phyloP scores from a whole-genome alignment of 2,113 vertebrate species.

The Aptenodytes patagonicus region DNA sequence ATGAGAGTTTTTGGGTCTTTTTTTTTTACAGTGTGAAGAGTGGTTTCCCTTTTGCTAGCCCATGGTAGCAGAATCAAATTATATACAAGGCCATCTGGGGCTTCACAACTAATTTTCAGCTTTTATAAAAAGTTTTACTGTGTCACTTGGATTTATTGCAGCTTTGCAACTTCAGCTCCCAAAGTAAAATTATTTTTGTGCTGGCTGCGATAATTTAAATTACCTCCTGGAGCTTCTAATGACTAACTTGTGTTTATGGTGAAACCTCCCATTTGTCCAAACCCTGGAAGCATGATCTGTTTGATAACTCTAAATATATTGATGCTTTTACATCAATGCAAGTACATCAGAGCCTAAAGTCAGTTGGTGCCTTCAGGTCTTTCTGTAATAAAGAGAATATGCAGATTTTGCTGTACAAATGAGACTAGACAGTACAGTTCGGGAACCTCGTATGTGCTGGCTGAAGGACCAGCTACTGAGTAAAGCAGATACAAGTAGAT shows the following conservation, averaged over 20 bases:
- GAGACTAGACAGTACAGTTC: not conserved
- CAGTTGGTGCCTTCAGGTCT: not conserved
- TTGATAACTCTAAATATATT: not conserved
- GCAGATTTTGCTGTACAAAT: not conserved
- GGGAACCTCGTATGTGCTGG: not conserved
- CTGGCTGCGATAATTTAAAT: not conserved
- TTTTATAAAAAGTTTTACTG: not conserved
- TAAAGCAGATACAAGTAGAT: not conserved
- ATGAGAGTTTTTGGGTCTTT: not conserved
- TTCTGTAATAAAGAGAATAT: not conserved
- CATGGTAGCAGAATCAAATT: not conserved
- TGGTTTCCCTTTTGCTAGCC: not conserved
- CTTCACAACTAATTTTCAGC: conserved; percentile 12
- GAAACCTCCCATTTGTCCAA: not conserved
- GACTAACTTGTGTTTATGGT: not conserved
- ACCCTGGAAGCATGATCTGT: not conserved
- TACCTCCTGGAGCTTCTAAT: not conserved
- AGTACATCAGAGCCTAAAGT: not conserved
- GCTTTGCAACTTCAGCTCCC: not conserved
- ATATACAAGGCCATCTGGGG: not conserved
- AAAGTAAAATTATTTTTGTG: conserved; percentile 13
- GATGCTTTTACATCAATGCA: not conserved
- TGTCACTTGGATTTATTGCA: not conserved
- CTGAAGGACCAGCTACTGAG: not conserved
- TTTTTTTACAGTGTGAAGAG: not conserved